phyloP scores from a whole-genome alignment of 1,140 invertebrate genomes.

The Harpegnathos saltator region DNA sequence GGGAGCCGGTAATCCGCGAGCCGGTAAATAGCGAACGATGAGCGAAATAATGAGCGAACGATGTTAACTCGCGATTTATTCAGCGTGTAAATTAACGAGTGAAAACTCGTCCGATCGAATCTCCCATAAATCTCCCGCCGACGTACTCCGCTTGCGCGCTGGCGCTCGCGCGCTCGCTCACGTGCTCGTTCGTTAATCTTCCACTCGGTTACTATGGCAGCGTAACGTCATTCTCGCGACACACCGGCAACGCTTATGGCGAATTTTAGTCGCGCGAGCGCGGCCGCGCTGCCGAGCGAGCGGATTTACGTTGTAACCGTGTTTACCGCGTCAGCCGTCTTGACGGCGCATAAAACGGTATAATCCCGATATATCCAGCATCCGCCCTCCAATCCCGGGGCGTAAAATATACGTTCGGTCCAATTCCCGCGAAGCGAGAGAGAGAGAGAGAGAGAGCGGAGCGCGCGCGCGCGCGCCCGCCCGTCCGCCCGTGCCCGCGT shows the following conservation, averaged over 20 bases:
- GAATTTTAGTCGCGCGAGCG: neutral
- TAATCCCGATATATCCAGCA: constrained; percentile 62
- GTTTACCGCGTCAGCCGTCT: constrained; percentile 54
- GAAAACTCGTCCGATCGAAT: constrained; percentile 25
- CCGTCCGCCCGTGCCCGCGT: constrained; percentile 41
- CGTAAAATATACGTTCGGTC: constrained; percentile 72
- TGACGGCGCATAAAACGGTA: constrained; percentile 47
- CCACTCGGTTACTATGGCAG: constrained; percentile 40
- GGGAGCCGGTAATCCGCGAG: constrained; percentile 14
- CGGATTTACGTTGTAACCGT: constrained; percentile 54
- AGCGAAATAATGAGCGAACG: constrained; percentile 35
- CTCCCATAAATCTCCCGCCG: constrained; percentile 9
- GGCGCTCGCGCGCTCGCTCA: neutral
- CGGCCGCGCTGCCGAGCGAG: neutral
- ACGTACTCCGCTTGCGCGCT: neutral
- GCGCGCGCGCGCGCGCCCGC: neutral
- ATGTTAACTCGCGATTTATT: constrained; percentile 52
- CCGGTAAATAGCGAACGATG: neutral
- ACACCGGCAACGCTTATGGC: neutral
- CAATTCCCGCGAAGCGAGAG: constrained; percentile 58
- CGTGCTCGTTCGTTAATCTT: constrained; percentile 47
- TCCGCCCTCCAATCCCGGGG: constrained; percentile 48
- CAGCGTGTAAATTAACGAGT: constrained; percentile 36
- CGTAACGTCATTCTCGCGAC: constrained; percentile 21
- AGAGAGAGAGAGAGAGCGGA: too few species aligned